Percentiles rank a stretch among this genome's conserved stretches.
Conservation (phyloP, 2,888 invertebrate species). For the Lagria hirta region DNA sequence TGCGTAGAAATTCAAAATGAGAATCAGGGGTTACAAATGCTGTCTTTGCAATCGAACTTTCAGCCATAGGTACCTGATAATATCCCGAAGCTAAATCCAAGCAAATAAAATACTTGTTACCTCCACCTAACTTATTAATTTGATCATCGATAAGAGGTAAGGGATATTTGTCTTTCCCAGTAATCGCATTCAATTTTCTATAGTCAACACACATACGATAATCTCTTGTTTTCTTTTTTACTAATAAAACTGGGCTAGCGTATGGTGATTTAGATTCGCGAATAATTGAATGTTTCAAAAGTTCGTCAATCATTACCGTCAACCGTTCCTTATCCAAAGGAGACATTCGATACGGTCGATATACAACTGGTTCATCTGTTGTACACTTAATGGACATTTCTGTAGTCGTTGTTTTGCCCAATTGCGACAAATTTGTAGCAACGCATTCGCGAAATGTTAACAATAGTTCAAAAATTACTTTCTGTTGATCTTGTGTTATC, state of each 20-base stretch:
- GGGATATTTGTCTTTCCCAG: constrained; percentile 17
- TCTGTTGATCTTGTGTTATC: too few species aligned
- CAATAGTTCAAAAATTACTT: too few species aligned
- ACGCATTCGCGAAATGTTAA: constrained; percentile 6
- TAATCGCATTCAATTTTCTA: constrained; percentile 17
- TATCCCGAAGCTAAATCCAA: constrained; percentile 20
- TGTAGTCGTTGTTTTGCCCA: constrained; percentile 7
- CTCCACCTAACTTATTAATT: constrained; percentile 1
- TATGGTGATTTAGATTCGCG: constrained; percentile 11
- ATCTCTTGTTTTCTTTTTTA: constrained; percentile 18
- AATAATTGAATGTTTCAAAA: constrained; percentile 11
- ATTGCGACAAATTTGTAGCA: not conserved
- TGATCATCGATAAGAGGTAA: constrained; percentile 22
- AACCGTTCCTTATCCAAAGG: constrained; percentile 9
- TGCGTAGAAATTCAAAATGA: constrained; percentile 25
- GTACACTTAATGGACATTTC: constrained; percentile 5
- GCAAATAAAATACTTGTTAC: constrained; percentile 5
- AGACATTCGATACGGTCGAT: constrained; percentile 10
- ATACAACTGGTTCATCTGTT: constrained; percentile 8
- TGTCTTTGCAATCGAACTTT: constrained; percentile 19
- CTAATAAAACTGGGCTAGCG: constrained; percentile 13
- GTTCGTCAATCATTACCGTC: constrained; percentile 10
- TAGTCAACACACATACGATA: constrained; percentile 22
- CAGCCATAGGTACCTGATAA: constrained; percentile 20
- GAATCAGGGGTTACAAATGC: constrained; percentile 27